phyloP scores from a whole-genome alignment of 1,140 invertebrate species.

The Maconellicoccus hirsutus region DNA sequence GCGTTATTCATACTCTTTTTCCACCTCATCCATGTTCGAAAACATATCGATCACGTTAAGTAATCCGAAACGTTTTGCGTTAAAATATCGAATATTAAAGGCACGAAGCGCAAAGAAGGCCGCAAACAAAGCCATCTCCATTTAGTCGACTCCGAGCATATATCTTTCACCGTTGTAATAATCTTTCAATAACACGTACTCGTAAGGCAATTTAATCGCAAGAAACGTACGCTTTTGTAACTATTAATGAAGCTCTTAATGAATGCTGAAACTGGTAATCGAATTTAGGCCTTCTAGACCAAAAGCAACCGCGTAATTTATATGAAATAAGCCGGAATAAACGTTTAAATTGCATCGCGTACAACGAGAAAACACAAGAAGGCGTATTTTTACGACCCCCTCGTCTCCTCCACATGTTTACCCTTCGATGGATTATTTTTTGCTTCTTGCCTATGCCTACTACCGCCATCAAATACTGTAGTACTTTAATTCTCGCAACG shows the following conservation, averaged over 20 bases:
- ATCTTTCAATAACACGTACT: not conserved
- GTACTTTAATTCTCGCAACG: not conserved
- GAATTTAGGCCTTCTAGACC: not conserved
- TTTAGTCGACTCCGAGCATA: not conserved
- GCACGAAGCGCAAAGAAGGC: not conserved
- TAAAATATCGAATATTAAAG: too few species aligned
- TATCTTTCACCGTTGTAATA: not conserved
- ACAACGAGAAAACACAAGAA: too few species aligned
- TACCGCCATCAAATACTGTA: not conserved
- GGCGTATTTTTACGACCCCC: not conserved
- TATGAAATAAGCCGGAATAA: not conserved
- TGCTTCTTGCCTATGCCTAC: not conserved
- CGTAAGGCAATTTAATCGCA: conserved; percentile 5
- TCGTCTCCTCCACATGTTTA: not conserved
- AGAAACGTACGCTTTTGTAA: conserved; percentile 6
- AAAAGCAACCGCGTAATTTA: not conserved
- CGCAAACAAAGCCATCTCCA: not conserved
- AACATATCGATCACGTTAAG: too few species aligned
- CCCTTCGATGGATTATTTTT: not conserved
- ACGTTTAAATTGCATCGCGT: not conserved
- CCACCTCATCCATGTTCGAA: too few species aligned
- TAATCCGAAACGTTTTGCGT: too few species aligned
- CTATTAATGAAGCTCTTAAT: conserved; percentile 15
- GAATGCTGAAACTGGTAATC: not conserved
- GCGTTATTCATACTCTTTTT: too few species aligned